Percentiles rank a stretch among this genome's conserved stretches.
phyloP scores from a whole-genome alignment of 2,888 invertebrate species.

The Tholera decimalis region DNA sequence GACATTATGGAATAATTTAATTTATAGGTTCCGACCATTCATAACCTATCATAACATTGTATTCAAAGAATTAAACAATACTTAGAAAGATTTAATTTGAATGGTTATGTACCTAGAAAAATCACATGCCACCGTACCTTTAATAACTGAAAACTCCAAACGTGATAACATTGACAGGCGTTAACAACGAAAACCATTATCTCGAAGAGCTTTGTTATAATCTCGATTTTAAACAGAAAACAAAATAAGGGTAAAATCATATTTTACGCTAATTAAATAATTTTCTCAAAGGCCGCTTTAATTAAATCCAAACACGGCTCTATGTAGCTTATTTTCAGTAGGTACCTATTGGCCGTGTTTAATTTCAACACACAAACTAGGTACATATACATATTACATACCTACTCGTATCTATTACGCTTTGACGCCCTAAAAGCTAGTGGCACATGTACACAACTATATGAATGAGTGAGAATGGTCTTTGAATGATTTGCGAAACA shows the following conservation, averaged over 20 bases:
- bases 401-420: background rate
- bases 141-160: background rate
- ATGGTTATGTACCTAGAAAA: background rate
- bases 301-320: slow-evolving; percentile 72
- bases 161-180: background rate
- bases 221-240: slow-evolving; percentile 38
- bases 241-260: slow-evolving; percentile 59
- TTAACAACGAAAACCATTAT: background rate
- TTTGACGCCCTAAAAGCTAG: slow-evolving; percentile 32
- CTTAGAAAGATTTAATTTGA: background rate
- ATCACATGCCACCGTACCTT: background rate
- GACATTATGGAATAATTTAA: background rate
- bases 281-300: slow-evolving; percentile 74
- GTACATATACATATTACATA: background rate
- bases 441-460: slow-evolving; percentile 16
- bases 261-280: slow-evolving; percentile 73
- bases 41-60: background rate
- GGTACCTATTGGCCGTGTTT: slow-evolving; percentile 12
- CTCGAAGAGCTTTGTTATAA: background rate
- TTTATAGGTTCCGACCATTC: background rate
- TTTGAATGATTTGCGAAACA: slow-evolving; percentile 25
- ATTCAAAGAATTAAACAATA: background rate
- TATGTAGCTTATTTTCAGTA: slow-evolving; percentile 59
- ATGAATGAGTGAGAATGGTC: slow-evolving; percentile 11
- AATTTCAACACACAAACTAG: slow-evolving; percentile 43